Percentiles rank a stretch among this genome's conserved stretches.
These are phyloP conservation scores for Gallinago media DNA, from an alignment of 2,113 vertebrate genomes.

Conservation along the genomic window DNA sequence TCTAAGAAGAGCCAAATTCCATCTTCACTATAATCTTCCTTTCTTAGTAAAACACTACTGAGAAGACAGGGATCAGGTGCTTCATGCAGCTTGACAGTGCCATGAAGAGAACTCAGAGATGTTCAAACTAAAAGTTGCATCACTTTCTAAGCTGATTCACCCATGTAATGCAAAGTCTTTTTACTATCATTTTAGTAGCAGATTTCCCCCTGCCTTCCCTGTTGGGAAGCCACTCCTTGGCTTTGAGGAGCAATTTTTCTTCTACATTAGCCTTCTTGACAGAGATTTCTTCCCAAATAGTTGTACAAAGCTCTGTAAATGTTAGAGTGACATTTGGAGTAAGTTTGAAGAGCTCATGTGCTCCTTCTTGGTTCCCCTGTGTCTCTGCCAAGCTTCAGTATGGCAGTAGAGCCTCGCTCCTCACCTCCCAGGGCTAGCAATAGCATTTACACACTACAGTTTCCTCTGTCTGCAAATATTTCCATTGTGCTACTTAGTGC, in stretches of 20 bases:
- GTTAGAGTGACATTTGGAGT: conserved; percentile 82
- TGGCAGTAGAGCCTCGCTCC: background rate
- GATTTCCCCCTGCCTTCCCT: background rate
- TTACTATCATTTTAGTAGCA: background rate
- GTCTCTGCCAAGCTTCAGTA: conserved; percentile 33
- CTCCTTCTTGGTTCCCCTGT: conserved; percentile 19
- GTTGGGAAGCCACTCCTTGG: background rate
- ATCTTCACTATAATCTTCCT: background rate
- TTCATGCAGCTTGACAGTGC: background rate
- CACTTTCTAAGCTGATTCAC: background rate
- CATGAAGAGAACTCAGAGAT: background rate
- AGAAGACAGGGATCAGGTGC: background rate
- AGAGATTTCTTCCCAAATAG: conserved; percentile 56
- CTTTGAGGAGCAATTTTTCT: conserved; percentile 51
- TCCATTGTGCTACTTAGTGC: background rate
- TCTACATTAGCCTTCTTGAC: conserved; percentile 43
- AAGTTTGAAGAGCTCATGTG: conserved; percentile 7
- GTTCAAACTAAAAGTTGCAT: background rate
- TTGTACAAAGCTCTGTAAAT: conserved; percentile 76
- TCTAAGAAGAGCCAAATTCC: background rate
- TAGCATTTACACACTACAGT: conserved; percentile 81
- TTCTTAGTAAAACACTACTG: background rate
- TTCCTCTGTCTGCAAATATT: conserved; percentile 77
- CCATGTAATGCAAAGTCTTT: background rate
- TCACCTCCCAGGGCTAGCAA: conserved; percentile 69